Conservation (phyloP, 2,113 vertebrate genomes). For the Datnioides undecimradiatus region DNA sequence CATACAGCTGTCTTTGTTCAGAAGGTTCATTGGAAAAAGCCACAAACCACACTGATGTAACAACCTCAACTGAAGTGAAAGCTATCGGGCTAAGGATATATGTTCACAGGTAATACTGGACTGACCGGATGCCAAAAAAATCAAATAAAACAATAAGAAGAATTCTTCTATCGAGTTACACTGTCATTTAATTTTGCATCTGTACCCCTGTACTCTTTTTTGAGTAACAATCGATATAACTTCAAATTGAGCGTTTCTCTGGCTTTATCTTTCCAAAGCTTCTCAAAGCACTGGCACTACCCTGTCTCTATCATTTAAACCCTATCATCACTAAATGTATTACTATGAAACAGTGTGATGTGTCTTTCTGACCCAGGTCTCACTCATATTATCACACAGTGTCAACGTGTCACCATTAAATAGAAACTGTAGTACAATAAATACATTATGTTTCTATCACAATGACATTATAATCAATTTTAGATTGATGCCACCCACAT, state of each 20-base stretch:
- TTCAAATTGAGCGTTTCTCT: not conserved
- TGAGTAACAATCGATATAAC: not conserved
- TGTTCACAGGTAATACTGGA: too few species aligned
- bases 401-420: not conserved
- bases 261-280: not conserved
- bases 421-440: too few species aligned
- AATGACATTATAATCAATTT: not conserved
- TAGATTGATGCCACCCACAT: not conserved
- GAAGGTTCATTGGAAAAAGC: not conserved
- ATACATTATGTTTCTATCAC: not conserved
- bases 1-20: conserved; percentile 10
- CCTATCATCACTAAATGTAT: not conserved
- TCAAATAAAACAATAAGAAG: too few species aligned
- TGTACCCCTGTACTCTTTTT: too few species aligned
- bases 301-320: not conserved
- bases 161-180: not conserved
- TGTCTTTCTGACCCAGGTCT: not conserved
- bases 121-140: too few species aligned
- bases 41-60: not conserved
- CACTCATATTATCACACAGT: not conserved
- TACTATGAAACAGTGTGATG: not conserved
- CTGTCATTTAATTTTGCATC: not conserved
- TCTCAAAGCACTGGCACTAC: not conserved
- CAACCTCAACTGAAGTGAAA: not conserved
- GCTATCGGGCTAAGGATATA: not conserved